Evolutionary conservation across 2,797 vertebrate species (phyloP), one percentile per base, ranked within the genome.

Genomic region (Rhynchonycteris naso): DNA sequence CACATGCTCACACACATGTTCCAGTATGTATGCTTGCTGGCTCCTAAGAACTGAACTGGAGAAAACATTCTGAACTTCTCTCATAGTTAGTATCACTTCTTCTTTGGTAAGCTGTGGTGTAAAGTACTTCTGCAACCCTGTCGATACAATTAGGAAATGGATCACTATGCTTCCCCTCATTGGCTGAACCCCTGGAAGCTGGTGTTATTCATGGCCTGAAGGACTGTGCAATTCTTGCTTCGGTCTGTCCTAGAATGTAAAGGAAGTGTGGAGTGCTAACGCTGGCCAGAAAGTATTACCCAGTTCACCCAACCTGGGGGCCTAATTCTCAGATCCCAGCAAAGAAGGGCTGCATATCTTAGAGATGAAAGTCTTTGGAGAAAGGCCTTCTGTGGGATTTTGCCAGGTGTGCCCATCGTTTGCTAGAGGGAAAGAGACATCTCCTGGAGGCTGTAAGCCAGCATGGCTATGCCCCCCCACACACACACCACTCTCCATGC

Each of bases 41-140:
- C 59, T 75, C 47, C 59, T 38, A n/a, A 74, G 56, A 90, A 56
- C n/a, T 66, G 68, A 88, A 89, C 86, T 83, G 54, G 59, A 95
- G 35, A 76, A 85, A 63, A 43, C 7, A 12, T 58, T 74, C n/a
- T 79, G 38, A 54, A 1, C 22, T 1, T 54, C 50, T 82, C n/a
- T 58, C 59, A 14, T 18, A 18, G 33, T 1, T 18, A 18, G 33
- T 1, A 15, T n/a, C 52, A 18, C 59, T 79, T 54, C 56, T 52
- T 90, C 83, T 79, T 47, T 35, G 79, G 59, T 66, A 79, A 83
- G 65, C n/a, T 24, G 38, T 38, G 65, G n/a, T 22, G 7, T 26
- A 21, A 33, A 30, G 52, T 33, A 26, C 15, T n/a, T 80, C 7
- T 52, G 30, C 35, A 47, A 1, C 8, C 38, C 79, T 52, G 13